phyloP scores from a whole-genome alignment of 2,888 invertebrate genomes.

The Emmelina monodactyla region DNA sequence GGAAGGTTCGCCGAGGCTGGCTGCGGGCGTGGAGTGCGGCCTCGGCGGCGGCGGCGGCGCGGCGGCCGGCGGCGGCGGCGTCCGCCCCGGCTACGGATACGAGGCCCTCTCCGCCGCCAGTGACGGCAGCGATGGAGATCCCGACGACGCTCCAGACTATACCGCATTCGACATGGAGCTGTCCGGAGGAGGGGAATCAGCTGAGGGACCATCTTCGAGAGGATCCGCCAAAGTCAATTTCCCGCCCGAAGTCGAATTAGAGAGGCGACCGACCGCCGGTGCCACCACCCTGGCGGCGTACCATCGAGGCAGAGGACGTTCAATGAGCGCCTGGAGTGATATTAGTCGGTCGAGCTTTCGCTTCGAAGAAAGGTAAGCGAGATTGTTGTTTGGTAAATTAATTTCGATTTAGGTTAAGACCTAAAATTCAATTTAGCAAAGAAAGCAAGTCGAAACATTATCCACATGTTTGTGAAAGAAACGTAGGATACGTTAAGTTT shows the following conservation, averaged over 20 bases:
- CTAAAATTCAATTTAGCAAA: no score
- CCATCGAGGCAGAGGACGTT: slow-evolving; percentile 69
- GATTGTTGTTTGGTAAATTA: no score
- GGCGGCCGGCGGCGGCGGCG: slow-evolving; percentile 37
- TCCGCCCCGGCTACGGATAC: slow-evolving; percentile 59
- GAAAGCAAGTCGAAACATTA: no score
- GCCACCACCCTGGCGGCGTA: slow-evolving; percentile 50
- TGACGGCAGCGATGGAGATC: slow-evolving; percentile 55
- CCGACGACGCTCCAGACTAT: slow-evolving; percentile 48
- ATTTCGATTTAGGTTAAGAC: no score
- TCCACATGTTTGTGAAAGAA: slow-evolving; percentile 7
- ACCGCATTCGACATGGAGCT: slow-evolving; percentile 53
- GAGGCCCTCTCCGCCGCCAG: slow-evolving; percentile 58
- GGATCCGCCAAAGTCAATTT: slow-evolving; percentile 73
- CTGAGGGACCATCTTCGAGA: slow-evolving; percentile 48
- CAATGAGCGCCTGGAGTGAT: slow-evolving; percentile 90
- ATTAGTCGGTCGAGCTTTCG: slow-evolving; percentile 84
- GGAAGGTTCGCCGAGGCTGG: slow-evolving; percentile 49
- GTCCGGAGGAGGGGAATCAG: slow-evolving; percentile 48
- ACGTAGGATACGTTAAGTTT: not conserved
- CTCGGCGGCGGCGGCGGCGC: slow-evolving; percentile 22
- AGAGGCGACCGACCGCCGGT: slow-evolving; percentile 50
- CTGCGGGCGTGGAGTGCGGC: slow-evolving; percentile 38
- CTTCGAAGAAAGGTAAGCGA: slow-evolving; percentile 76
- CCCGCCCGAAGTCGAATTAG: slow-evolving; percentile 63